Percentiles rank a stretch among this genome's conserved stretches.
Evolutionary conservation across 2,113 vertebrate species (phyloP).

Genomic region (Calonectris borealis): DNA sequence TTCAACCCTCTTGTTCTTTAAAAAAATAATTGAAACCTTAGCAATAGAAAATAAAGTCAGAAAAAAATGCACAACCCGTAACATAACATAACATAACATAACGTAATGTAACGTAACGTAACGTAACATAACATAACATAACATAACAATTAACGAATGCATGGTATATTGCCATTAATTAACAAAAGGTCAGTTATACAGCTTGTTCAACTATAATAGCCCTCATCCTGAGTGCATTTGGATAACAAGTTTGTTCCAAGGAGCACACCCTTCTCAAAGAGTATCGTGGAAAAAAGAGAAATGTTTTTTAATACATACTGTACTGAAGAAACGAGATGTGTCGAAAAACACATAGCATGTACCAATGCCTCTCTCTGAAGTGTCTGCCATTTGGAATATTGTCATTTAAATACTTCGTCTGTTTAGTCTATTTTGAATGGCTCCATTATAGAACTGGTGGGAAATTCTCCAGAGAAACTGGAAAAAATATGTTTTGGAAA

Average conservation of each 20-base stretch:
- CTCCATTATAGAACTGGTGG: not conserved
- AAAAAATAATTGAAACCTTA: not conserved
- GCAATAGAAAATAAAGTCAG: not conserved
- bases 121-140: not conserved
- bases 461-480: not conserved
- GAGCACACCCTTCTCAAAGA: not conserved
- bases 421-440: conserved; percentile 29
- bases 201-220: not conserved
- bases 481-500: conserved; percentile 17
- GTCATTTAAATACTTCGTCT: conserved; percentile 41
- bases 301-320: not conserved
- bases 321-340: not conserved
- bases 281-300: not conserved
- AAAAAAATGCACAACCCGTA: not conserved
- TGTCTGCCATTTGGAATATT: conserved; percentile 49
- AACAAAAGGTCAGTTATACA: not conserved
- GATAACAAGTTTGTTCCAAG: not conserved
- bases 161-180: not conserved
- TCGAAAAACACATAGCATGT: conserved; percentile 13
- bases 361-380: conserved; percentile 13
- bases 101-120: not conserved
- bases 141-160: not conserved
- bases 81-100: not conserved
- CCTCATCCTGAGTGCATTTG: not conserved
- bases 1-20: not conserved